phyloP scores from a whole-genome alignment of 2,888 invertebrate genomes.

The Iselma pallidipennis region DNA sequence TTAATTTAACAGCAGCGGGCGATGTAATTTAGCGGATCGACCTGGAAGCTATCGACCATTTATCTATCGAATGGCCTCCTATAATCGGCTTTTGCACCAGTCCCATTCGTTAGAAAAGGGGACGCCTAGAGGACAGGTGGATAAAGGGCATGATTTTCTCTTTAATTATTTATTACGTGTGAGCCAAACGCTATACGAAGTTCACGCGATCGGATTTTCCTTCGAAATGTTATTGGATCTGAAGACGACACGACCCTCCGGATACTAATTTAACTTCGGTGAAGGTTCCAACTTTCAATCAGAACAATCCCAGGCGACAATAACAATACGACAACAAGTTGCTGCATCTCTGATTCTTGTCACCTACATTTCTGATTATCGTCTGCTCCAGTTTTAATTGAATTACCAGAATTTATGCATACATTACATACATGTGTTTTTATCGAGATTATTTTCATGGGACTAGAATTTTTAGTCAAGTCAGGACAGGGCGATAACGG shows the following conservation, averaged over 20 bases:
- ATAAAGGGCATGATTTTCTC: constrained; percentile 23
- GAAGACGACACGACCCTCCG: constrained; percentile 21
- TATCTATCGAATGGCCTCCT: constrained; percentile 50
- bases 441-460: not conserved
- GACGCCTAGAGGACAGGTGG: constrained; percentile 24
- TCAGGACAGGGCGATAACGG: constrained; percentile 11
- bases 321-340: too few species aligned
- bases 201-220: constrained; percentile 27
- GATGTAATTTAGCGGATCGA: constrained; percentile 54
- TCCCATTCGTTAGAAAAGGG: constrained; percentile 44
- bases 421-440: not conserved
- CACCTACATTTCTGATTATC: too few species aligned
- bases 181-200: constrained; percentile 18
- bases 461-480: constrained; percentile 10
- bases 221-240: constrained; percentile 37
- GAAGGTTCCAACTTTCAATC: constrained; percentile 20
- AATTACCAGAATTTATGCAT: not conserved
- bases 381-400: too few species aligned
- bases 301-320: not conserved
- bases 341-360: too few species aligned
- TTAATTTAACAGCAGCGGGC: constrained; percentile 54
- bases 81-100: constrained; percentile 50
- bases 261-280: constrained; percentile 33
- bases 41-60: constrained; percentile 51
- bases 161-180: constrained; percentile 44